Conservation (phyloP, 2,888 invertebrate genomes). For the Sympetrum striolatum region DNA sequence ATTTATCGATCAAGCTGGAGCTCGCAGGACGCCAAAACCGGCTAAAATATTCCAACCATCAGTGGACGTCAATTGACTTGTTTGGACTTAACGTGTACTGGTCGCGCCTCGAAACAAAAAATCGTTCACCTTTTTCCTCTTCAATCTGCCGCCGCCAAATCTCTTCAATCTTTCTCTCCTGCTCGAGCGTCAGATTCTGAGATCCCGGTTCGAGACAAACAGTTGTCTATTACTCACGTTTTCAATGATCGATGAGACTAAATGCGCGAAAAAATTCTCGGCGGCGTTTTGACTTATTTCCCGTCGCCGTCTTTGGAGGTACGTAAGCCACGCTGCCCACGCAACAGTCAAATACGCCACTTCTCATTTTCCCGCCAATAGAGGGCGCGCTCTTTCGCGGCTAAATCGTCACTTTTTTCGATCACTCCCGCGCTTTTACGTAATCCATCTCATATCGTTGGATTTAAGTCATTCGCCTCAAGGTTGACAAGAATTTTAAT, state of each 20-base stretch:
- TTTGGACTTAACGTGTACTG: too few species aligned
- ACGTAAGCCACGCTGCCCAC: background rate
- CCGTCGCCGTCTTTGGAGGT: background rate
- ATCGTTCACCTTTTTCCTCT: too few species aligned
- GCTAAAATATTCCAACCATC: too few species aligned
- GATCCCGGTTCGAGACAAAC: background rate
- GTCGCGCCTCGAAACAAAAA: too few species aligned
- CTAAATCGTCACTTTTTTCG: background rate
- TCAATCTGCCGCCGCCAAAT: too few species aligned
- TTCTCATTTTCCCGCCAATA: too few species aligned
- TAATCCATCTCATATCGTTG: conserved; percentile 19
- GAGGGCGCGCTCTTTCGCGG: too few species aligned
- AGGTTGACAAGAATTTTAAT: conserved; percentile 14
- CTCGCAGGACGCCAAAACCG: too few species aligned
- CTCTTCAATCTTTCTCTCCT: too few species aligned
- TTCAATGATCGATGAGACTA: background rate
- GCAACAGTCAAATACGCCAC: background rate
- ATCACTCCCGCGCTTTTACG: background rate
- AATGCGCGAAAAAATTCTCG: background rate
- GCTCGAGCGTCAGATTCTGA: background rate
- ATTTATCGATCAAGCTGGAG: too few species aligned
- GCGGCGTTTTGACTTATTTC: background rate
- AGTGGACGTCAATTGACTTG: too few species aligned
- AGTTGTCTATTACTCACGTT: background rate
- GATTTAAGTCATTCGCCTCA: conserved; percentile 13